Evolutionary conservation across 2,888 invertebrate species (phyloP).

Genomic region (Drosophila greeni): DNA sequence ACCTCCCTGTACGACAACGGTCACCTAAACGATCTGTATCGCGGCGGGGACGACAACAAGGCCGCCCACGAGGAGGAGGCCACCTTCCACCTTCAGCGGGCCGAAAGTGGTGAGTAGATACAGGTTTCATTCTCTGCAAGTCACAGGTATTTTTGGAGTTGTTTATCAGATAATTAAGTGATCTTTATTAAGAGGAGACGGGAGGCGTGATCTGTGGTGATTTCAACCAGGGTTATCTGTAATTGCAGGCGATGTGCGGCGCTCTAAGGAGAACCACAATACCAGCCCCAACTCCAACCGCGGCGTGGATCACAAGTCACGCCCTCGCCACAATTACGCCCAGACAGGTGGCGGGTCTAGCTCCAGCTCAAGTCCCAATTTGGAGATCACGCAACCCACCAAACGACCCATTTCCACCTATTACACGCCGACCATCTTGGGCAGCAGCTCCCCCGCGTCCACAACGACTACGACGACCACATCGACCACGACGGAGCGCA

Average conservation of each 20-base stretch:
- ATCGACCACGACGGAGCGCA: slow-evolving; percentile 64
- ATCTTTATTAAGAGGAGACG: neutral
- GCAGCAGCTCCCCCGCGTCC: slow-evolving; percentile 59
- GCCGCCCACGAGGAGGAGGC: slow-evolving; percentile 85
- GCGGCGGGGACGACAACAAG: slow-evolving; percentile 79
- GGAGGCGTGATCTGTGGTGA: slow-evolving; percentile 1
- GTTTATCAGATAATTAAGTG: slow-evolving; percentile 1
- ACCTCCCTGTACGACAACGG: slow-evolving; percentile 89
- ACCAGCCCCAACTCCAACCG: slow-evolving; percentile 19
- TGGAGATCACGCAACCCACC: slow-evolving; percentile 59
- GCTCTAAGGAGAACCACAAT: slow-evolving; percentile 73
- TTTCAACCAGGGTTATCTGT: slow-evolving; percentile 6
- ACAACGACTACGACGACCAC: slow-evolving; percentile 52
- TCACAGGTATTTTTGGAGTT: neutral
- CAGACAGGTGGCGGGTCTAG: slow-evolving; percentile 40
- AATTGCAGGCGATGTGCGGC: slow-evolving; percentile 75
- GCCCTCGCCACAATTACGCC: slow-evolving; percentile 70
- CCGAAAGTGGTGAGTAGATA: slow-evolving; percentile 81
- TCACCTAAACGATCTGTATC: slow-evolving; percentile 89
- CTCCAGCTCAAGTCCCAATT: slow-evolving; percentile 59
- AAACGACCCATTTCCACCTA: slow-evolving; percentile 75
- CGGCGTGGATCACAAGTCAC: slow-evolving; percentile 75
- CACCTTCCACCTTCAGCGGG: slow-evolving; percentile 85
- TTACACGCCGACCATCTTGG: slow-evolving; percentile 72
- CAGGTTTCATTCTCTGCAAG: neutral